phyloP scores from a whole-genome alignment of 2,888 invertebrate genomes.

The Oithona nana region DNA sequence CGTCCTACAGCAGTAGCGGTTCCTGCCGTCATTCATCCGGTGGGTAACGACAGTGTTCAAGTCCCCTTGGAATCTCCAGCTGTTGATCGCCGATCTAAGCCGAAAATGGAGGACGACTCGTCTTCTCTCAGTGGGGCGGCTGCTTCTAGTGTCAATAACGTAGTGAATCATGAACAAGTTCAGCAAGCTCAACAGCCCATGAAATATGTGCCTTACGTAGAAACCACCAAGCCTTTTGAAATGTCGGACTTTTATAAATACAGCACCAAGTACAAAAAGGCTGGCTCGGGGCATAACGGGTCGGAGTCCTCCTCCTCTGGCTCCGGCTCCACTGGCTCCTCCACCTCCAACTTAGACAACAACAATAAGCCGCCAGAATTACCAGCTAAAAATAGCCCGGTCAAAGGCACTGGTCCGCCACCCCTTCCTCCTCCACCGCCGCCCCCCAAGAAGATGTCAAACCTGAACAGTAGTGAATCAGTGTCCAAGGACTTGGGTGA shows the following conservation, averaged over 20 bases:
- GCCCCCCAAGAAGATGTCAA: conserved; percentile 17
- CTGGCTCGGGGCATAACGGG: conserved; percentile 26
- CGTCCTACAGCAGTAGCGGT: neutral
- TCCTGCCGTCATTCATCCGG: neutral
- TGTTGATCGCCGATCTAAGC: conserved; percentile 9
- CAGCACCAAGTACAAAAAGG: conserved; percentile 60
- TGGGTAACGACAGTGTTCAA: neutral
- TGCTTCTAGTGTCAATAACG: conserved; percentile 7
- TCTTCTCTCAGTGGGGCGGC: neutral
- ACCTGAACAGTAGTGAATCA: conserved; percentile 25
- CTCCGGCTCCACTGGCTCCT: conserved; percentile 22
- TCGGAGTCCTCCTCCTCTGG: conserved; percentile 24
- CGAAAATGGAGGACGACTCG: neutral
- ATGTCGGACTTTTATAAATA: conserved; percentile 97
- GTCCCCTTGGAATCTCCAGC: conserved; percentile 10
- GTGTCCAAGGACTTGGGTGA: conserved; percentile 27
- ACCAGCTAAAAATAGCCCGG: conserved; percentile 18
- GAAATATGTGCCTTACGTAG: conserved; percentile 30
- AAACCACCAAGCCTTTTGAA: conserved; percentile 89
- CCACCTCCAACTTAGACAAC: conserved; percentile 21
- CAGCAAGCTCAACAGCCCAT: conserved; percentile 30
- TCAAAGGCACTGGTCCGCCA: neutral
- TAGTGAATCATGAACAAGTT: conserved; percentile 22
- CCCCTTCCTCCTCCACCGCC: neutral
- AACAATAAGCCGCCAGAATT: conserved; percentile 22